Base-by-base conservation (phyloP, 2,113 vertebrate genomes). In the Misgurnus anguillicaudatus region DNA sequence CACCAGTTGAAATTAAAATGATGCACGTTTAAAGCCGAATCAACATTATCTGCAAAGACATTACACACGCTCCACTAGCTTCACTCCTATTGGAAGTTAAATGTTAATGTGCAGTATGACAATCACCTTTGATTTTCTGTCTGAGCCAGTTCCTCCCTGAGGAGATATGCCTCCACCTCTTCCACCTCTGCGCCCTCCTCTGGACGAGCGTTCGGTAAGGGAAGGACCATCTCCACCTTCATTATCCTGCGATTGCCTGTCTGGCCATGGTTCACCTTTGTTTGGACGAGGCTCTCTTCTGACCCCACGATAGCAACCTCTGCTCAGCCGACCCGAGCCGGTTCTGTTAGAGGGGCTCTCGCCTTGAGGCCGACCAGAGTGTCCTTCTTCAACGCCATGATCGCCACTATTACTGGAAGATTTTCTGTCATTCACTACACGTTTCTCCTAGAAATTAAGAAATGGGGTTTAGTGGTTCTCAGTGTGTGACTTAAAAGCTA, bases 381-480 rank as follows among this genome's bases (percentile, higher is more conserved):
- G 82, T 0, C 78, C 86, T 5, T 89, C 90, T 65, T 92, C 93
- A 0, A 87, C 84, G 0, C 61, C 69, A 69, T 81, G 86, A 8
- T 87, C 82, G 6, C 82, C 87, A 0, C 85, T 87, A 6, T 87
- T 80, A 0, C 81, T 21, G 4, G 66, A 67, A 0, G 82, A 39
- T 83, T 91, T 95, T 85, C 91, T 87, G 62, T 94, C 93, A 5
- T 92, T 94, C 13, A 93, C 87, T 0, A 91, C 81, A 19, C 90
- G 90, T 61, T 92, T 95, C 14, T 96, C 95, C 95, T 97, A 76
- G 1, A 6, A 11, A 17, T 39, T 2, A 78, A 9, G 77, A 39
- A 71, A 4, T 60, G 6, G 6, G 17, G 8, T 57, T 19, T 9
- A 57, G 17, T n/a, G 17, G 53, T 8, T 57, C 53, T n/a, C 19